phyloP scores from a whole-genome alignment of 2,797 vertebrate species.

The Serranus cabrilla region DNA sequence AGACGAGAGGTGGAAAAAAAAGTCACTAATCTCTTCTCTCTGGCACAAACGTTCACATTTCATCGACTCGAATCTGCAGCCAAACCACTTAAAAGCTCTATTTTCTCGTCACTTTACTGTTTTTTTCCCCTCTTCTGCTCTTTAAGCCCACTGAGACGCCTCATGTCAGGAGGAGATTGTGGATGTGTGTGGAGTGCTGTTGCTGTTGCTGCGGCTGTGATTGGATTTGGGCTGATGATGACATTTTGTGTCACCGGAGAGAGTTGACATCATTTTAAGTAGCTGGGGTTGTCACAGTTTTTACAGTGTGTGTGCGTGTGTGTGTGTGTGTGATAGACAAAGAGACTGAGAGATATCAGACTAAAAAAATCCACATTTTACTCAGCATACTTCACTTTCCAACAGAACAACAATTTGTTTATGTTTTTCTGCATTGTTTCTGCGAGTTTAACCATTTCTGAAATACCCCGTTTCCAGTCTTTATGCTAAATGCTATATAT shows the following conservation, averaged over 20 bases:
- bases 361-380: not conserved
- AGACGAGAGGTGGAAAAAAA: constrained; percentile 75
- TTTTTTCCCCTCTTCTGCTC: not conserved
- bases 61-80: constrained; percentile 26
- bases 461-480: no score
- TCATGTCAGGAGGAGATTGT: constrained; percentile 3
- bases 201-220: constrained; percentile 23
- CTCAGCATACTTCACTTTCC: no score
- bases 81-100: constrained; percentile 19
- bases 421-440: no score
- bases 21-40: constrained; percentile 79
- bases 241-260: constrained; percentile 42
- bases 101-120: constrained; percentile 8
- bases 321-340: not conserved
- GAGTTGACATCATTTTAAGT: constrained; percentile 35
- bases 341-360: not conserved
- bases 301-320: not conserved
- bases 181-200: constrained; percentile 14
- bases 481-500: no score
- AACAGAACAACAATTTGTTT: no score
- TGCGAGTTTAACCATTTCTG: no score
- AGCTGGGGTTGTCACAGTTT: not conserved
- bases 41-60: constrained; percentile 71
- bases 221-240: constrained; percentile 44
- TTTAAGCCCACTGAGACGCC: constrained; percentile 14